phyloP scores from a whole-genome alignment of 2,797 vertebrate genomes.

The Lycodopsis pacificus region DNA sequence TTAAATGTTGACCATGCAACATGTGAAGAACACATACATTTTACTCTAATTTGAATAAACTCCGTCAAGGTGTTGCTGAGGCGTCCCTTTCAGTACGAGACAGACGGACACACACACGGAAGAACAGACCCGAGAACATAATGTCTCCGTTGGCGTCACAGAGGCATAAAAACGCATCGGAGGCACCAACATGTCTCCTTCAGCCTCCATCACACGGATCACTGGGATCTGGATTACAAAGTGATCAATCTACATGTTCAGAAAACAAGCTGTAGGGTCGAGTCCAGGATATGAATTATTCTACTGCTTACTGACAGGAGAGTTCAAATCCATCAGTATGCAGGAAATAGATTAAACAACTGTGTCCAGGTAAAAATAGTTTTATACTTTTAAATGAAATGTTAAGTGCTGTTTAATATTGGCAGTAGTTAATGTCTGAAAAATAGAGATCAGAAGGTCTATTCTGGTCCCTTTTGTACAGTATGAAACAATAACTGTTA shows the following conservation, averaged over 20 bases:
- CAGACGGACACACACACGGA: no score
- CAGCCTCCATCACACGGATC: neutral
- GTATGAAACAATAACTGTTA: neutral
- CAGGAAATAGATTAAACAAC: conserved; percentile 3
- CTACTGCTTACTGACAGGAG: neutral
- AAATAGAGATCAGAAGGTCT: neutral
- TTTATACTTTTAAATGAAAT: conserved; percentile 14
- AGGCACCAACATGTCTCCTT: neutral
- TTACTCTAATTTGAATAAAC: no score
- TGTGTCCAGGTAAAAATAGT: neutral
- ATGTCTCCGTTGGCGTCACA: neutral
- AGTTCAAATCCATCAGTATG: neutral
- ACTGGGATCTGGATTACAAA: neutral
- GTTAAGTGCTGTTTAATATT: neutral
- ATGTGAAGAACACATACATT: neutral
- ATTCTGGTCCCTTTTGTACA: neutral
- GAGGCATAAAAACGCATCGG: neutral
- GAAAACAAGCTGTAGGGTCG: neutral
- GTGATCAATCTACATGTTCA: neutral
- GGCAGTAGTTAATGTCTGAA: neutral
- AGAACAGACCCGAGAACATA: no score
- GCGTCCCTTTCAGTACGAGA: no score
- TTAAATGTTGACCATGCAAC: neutral
- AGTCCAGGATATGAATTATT: neutral
- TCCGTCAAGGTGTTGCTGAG: no score